Evolutionary conservation across 2,888 invertebrate genomes (phyloP).

Genomic region (Epirrita christyi): DNA sequence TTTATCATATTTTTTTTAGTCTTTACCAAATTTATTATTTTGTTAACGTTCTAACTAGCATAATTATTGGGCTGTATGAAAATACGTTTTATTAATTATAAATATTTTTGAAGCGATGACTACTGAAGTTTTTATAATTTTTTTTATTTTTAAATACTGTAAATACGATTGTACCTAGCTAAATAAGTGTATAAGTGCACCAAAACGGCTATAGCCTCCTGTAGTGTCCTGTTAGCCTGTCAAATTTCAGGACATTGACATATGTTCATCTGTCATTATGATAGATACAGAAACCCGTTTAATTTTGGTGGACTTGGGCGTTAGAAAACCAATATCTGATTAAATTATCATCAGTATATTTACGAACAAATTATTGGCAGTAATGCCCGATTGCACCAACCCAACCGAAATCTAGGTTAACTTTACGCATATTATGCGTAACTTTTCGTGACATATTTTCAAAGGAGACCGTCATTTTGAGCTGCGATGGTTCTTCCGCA

Average conservation of each 20-base stretch:
- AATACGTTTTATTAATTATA: constrained; percentile 14
- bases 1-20: constrained; percentile 6
- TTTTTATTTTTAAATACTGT: constrained; percentile 22
- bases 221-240: too few relatives aligned
- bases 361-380: neutral
- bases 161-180: neutral
- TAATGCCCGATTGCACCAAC: neutral
- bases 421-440: neutral
- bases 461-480: too few relatives aligned
- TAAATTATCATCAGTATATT: neutral
- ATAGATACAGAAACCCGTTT: too few relatives aligned
- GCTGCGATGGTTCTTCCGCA: too few relatives aligned
- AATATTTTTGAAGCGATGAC: constrained; percentile 29
- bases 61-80: constrained; percentile 26
- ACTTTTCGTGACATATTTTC: too few relatives aligned
- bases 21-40: constrained; percentile 32
- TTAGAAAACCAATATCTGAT: neutral
- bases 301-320: too few relatives aligned
- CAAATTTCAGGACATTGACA: too few relatives aligned
- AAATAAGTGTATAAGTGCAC: too few relatives aligned
- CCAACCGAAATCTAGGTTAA: neutral
- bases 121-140: constrained; percentile 5
- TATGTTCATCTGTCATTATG: too few relatives aligned
- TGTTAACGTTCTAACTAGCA: constrained; percentile 34
- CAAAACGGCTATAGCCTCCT: too few relatives aligned